These are phyloP conservation scores for Sinella curviseta DNA, from an alignment of 1,140 invertebrate species.

Conservation along the genomic window DNA sequence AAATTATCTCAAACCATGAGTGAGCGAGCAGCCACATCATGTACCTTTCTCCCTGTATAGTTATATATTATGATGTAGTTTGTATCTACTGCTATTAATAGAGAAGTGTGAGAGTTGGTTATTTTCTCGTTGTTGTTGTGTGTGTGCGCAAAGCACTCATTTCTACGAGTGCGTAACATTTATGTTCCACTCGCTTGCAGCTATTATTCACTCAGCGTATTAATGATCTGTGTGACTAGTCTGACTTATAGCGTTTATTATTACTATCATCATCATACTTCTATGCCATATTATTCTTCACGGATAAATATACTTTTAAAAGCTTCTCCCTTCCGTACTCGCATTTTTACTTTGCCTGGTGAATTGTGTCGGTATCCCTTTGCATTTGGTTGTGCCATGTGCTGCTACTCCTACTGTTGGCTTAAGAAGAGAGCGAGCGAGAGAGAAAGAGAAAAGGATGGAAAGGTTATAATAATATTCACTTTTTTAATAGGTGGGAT, in stretches of 20 bases:
- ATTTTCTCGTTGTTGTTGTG: not conserved
- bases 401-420: too few relatives aligned
- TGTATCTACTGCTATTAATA: not conserved
- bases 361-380: too few relatives aligned
- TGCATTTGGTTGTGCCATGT: too few relatives aligned
- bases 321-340: too few relatives aligned
- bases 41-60: not conserved
- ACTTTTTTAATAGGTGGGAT: too few relatives aligned
- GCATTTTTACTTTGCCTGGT: too few relatives aligned
- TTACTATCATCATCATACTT: too few relatives aligned
- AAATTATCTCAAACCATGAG: slow-evolving; percentile 25
- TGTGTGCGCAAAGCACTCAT: not conserved
- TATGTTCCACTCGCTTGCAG: slow-evolving; percentile 16
- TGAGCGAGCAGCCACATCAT: not conserved
- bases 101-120: not conserved
- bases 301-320: too few relatives aligned
- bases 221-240: slow-evolving; percentile 16
- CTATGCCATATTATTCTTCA: too few relatives aligned
- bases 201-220: slow-evolving; percentile 24
- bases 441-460: too few relatives aligned
- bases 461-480: too few relatives aligned
- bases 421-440: too few relatives aligned
- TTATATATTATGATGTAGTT: not conserved
- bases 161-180: slow-evolving; percentile 6
- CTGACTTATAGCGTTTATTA: not conserved